phyloP scores from a whole-genome alignment of 2,113 vertebrate genomes.

The Sturnira hondurensis region DNA sequence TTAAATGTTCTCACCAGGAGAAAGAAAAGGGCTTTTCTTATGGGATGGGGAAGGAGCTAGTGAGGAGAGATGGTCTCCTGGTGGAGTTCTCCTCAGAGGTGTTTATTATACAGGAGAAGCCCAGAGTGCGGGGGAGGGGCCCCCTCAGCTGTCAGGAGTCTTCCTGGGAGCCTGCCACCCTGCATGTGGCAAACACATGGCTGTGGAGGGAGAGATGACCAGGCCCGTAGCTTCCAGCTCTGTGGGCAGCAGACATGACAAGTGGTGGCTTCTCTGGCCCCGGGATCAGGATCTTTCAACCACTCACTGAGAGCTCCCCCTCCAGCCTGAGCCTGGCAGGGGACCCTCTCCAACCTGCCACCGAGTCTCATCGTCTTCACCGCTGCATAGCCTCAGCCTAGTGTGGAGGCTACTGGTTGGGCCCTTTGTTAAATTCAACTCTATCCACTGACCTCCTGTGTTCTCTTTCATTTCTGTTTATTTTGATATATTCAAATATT shows the following conservation, averaged over 20 bases:
- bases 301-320: background rate
- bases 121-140: background rate
- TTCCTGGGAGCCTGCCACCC: background rate
- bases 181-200: background rate
- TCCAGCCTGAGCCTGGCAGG: background rate
- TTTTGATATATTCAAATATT: background rate
- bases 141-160: background rate
- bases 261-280: background rate
- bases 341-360: background rate
- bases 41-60: background rate
- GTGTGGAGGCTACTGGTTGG: background rate
- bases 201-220: background rate
- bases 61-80: background rate
- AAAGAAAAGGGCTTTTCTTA: background rate
- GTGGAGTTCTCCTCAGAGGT: background rate
- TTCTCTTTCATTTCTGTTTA: background rate
- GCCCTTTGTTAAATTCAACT: background rate
- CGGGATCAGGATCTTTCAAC: background rate
- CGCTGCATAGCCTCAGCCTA: no score
- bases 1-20: background rate
- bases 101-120: background rate
- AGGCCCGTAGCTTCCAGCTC: background rate
- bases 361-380: background rate
- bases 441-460: background rate
- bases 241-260: background rate